A percentile compares a stretch with the other conserved stretches of the same genome.
Conservation (phyloP, 2,888 invertebrate genomes). For the Bugulina stolonifera region DNA sequence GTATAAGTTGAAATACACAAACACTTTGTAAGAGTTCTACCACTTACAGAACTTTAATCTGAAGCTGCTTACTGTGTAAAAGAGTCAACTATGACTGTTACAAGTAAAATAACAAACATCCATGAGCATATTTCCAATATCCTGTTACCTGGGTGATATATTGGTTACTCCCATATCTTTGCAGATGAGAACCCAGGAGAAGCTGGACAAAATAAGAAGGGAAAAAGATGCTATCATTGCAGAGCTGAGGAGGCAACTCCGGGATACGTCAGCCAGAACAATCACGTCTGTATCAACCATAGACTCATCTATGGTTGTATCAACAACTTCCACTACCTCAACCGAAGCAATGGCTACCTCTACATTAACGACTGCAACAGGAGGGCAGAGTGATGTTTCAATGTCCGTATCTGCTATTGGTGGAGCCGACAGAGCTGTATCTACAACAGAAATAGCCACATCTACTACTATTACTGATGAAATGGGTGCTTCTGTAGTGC, state of each 20-base stretch:
- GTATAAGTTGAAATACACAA: no score
- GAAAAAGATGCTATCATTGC: slow-evolving; percentile 71
- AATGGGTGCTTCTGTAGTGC: slow-evolving; percentile 28
- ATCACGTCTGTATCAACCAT: not conserved
- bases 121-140: no score
- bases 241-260: slow-evolving; percentile 56
- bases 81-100: no score
- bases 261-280: not conserved
- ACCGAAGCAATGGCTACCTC: not conserved
- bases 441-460: not conserved
- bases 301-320: not conserved
- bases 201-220: slow-evolving; percentile 62
- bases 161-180: no score
- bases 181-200: slow-evolving; percentile 59
- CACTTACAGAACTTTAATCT: no score
- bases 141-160: no score
- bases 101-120: no score
- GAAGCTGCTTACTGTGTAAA: no score
- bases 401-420: not conserved
- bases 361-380: no score
- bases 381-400: not conserved
- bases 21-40: no score
- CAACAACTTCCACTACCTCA: not conserved
- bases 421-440: not conserved
- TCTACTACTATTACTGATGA: no score